Evolutionary conservation across 2,888 invertebrate genomes (phyloP).

Genomic region (Macrosoma leucophasiata): DNA sequence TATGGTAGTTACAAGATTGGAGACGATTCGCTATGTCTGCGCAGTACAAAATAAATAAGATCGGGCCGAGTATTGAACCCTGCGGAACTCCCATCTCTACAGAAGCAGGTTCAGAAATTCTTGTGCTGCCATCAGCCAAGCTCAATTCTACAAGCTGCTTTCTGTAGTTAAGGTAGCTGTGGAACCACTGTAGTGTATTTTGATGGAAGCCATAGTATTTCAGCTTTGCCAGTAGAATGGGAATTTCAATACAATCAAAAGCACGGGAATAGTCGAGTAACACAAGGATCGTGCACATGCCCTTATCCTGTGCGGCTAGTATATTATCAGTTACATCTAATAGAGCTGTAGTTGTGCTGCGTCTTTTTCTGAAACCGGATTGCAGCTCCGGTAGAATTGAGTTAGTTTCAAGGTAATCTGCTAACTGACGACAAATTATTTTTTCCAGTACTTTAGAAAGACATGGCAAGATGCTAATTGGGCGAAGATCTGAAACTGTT

Average conservation of each 20-base stretch:
- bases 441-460: too few species aligned
- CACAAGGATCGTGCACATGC: slow-evolving; percentile 7
- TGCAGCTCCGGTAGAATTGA: slow-evolving; percentile 25
- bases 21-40: not conserved
- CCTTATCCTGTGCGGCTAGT: slow-evolving; percentile 22
- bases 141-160: not conserved
- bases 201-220: slow-evolving; percentile 2
- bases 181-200: not conserved
- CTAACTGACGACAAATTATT: not conserved
- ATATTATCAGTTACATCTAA: slow-evolving; percentile 29
- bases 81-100: slow-evolving; percentile 1
- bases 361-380: slow-evolving; percentile 27
- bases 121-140: not conserved
- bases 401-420: slow-evolving; percentile 16
- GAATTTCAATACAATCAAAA: slow-evolving; percentile 20
- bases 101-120: not conserved
- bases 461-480: too few species aligned
- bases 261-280: slow-evolving; percentile 16
- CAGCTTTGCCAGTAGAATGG: slow-evolving; percentile 13
- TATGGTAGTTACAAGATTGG: not conserved
- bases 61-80: not conserved
- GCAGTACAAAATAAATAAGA: slow-evolving; percentile 2
- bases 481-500: too few species aligned
- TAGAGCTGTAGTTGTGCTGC: slow-evolving; percentile 30
- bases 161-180: not conserved